Base-by-base conservation (phyloP, 2,113 vertebrate species). In the Centrocercus urophasianus region DNA sequence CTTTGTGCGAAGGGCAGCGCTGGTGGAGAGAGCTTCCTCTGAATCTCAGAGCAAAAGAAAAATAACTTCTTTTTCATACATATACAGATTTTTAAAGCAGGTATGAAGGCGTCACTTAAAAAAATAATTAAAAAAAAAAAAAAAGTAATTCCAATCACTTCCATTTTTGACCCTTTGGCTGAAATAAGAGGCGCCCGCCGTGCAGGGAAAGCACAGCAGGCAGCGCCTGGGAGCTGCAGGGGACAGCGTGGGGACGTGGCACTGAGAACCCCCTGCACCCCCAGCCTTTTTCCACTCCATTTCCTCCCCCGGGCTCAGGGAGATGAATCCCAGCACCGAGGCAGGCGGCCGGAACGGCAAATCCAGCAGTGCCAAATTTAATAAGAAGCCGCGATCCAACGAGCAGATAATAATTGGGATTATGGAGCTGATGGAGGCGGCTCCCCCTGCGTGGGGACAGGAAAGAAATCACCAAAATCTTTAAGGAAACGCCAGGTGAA, bases 301-400 rank as follows among this genome's bases (percentile, higher is more conserved):
- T 97, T 96, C 91, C 95, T 87, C 14, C 90, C 87, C 36, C 34
- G 54, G 75, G 6, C 64, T 13, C 65, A 50, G 56, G 83, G 61
- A 93, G 95, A 91, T 75, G 88, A 95, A 97, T 92, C 96, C 93
- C 94, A 77, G 36, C 28, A 81, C 88, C 78, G 87, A 96, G 75
- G 95, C 96, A 96, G 88, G 92, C 90, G 79, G 93, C 88, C 43
- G 83, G 93, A 95, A 96, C 93, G 65, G 95, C 89, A 90, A 64
- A 90, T 90, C 93, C 93, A 63, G 78, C 34, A 19, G 86, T 96
- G 95, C 96, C 96, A 96, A 93, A 86, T 96, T 94, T 96, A 94
- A 95, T 96, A 94, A 95, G 84, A 88, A 81, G 83, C 77, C 88
- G 75, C 90, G 90, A 94, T 95, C 25, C 27, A 81, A 86, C 82